A percentile compares a stretch with the other conserved stretches of the same genome.
Conservation (phyloP, 2,113 vertebrate species). For the Taurulus bubalis region DNA sequence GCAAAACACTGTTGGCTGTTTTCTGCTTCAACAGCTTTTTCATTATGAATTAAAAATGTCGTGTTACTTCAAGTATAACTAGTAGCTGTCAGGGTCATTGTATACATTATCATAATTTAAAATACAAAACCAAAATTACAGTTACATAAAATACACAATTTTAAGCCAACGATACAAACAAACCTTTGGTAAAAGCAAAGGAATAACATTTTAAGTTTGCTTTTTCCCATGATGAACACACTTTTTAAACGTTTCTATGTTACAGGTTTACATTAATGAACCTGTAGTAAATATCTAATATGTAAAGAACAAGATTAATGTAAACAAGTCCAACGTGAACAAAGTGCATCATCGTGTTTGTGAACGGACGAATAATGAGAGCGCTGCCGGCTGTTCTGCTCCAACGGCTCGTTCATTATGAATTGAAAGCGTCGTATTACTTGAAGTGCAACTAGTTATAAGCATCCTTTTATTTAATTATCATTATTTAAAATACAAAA, state of each 20-base stretch:
- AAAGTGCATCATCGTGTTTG: too few species aligned
- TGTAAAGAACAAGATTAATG: too few species aligned
- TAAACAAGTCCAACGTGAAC: too few species aligned
- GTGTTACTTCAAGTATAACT: background rate
- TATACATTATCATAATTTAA: background rate
- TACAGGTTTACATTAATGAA: background rate
- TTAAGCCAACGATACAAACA: background rate
- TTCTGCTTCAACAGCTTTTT: conserved; percentile 19
- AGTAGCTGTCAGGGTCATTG: background rate
- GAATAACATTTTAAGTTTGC: too few species aligned
- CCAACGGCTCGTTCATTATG: too few species aligned
- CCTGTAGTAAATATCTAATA: background rate
- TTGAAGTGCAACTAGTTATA: too few species aligned
- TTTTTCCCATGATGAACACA: too few species aligned
- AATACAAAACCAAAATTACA: background rate
- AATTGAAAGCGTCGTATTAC: too few species aligned
- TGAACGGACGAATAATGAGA: too few species aligned
- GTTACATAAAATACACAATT: background rate
- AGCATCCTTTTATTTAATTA: too few species aligned
- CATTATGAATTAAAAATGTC: conserved; percentile 15
- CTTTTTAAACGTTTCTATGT: background rate
- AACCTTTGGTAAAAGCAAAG: background rate
- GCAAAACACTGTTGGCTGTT: conserved; percentile 7
- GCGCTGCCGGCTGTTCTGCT: too few species aligned
- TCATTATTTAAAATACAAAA: too few species aligned